Percentiles rank a stretch among this genome's conserved stretches.
phyloP scores from a whole-genome alignment of 1,140 invertebrate genomes.

The Bombus difficillimus region DNA sequence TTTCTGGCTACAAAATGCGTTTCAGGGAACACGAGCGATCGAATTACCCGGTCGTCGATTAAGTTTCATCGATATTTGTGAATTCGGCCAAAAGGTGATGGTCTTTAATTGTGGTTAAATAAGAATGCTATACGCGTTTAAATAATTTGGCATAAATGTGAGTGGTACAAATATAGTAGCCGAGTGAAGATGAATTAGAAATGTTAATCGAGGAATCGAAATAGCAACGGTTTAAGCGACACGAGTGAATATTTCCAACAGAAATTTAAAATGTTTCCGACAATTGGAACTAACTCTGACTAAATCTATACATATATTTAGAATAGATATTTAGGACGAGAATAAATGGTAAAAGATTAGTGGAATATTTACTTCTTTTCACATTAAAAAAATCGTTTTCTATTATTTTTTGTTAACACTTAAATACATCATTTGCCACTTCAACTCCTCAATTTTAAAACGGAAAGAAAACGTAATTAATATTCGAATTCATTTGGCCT shows the following conservation, averaged over 20 bases:
- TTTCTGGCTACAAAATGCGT: slow-evolving; percentile 16
- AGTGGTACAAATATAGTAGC: not conserved
- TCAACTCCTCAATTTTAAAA: not conserved
- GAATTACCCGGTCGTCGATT: not conserved
- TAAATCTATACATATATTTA: too few relatives aligned
- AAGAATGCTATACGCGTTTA: too few relatives aligned
- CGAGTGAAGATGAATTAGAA: not conserved
- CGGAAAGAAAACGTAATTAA: not conserved
- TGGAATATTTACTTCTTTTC: too few relatives aligned
- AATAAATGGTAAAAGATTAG: too few relatives aligned
- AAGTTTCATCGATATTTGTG: not conserved
- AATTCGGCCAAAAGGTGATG: not conserved
- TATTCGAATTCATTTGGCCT: too few relatives aligned
- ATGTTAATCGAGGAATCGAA: too few relatives aligned
- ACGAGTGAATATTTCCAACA: not conserved
- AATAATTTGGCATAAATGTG: not conserved
- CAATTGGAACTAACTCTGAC: too few relatives aligned
- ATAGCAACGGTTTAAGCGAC: too few relatives aligned
- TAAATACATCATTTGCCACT: not conserved
- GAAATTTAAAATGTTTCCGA: too few relatives aligned
- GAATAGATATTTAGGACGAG: too few relatives aligned
- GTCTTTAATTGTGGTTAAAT: not conserved
- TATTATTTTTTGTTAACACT: not conserved
- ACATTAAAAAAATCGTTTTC: not conserved
- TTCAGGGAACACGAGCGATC: not conserved